Conservation (phyloP, 2,113 vertebrate species). For the Mastomys natalensis region DNA sequence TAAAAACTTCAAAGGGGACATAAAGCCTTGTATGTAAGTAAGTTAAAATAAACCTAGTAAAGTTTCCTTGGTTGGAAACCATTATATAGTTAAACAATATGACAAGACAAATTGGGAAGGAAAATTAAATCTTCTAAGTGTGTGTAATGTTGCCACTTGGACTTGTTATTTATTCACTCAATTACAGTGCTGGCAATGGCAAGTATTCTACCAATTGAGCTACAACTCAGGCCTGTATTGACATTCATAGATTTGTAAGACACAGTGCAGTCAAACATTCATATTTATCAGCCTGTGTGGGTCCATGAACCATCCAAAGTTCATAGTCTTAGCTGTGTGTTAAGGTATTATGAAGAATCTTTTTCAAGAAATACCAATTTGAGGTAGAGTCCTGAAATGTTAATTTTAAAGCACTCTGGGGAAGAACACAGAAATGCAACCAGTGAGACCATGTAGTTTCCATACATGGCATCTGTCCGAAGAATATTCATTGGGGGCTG, state of each 20-base stretch:
- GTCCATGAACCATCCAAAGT: not conserved
- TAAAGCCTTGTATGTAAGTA: not conserved
- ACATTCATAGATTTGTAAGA: not conserved
- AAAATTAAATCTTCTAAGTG: not conserved
- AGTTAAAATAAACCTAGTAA: not conserved
- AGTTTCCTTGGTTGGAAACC: not conserved
- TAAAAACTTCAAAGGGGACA: not conserved
- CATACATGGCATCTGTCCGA: not conserved
- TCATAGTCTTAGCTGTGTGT: not conserved
- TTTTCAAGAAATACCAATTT: not conserved
- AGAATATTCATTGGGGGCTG: not conserved
- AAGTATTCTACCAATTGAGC: not conserved
- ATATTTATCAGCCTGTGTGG: not conserved
- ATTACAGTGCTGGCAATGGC: not conserved
- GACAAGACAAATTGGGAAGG: not conserved
- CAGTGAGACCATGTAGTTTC: not conserved
- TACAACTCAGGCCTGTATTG: too few species aligned
- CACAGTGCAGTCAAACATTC: not conserved
- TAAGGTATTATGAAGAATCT: not conserved
- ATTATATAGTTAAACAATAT: not conserved
- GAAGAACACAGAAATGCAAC: not conserved
- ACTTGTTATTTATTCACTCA: not conserved
- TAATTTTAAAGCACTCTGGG: not conserved
- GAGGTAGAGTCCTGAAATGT: not conserved
- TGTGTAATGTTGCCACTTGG: not conserved